Conservation (phyloP, 2,888 invertebrate species). For the Stenotaenia linearis region DNA sequence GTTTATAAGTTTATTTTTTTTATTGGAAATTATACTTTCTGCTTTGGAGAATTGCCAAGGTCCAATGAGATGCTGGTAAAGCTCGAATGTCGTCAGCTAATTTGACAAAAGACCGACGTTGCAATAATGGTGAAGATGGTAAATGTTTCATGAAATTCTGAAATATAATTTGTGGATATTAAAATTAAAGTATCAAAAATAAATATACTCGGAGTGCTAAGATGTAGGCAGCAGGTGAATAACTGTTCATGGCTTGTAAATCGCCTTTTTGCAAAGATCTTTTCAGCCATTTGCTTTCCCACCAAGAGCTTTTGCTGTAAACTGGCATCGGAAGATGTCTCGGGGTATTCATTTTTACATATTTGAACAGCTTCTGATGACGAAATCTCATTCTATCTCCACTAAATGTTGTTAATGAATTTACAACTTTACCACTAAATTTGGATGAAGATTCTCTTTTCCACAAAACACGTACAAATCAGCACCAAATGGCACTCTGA, state of each 20-base stretch:
- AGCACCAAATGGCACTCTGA: background rate
- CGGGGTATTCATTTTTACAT: background rate
- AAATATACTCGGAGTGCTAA: background rate
- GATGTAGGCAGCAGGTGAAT: background rate
- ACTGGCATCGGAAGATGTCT: background rate
- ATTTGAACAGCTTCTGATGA: background rate
- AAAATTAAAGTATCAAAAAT: background rate
- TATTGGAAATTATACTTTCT: background rate
- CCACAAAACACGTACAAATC: background rate
- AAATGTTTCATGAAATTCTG: background rate
- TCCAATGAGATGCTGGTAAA: background rate
- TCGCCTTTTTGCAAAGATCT: background rate
- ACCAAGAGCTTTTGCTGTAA: background rate
- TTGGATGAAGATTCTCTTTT: background rate
- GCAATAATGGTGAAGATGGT: background rate
- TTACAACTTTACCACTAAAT: background rate
- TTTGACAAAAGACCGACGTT: background rate
- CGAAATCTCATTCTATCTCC: background rate
- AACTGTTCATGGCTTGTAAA: background rate
- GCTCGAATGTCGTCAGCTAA: background rate
- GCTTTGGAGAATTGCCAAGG: background rate
- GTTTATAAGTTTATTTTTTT: background rate
- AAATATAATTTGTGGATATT: background rate
- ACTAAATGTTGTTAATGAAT: background rate
- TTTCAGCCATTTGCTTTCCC: constrained; percentile 15